phyloP scores from a whole-genome alignment of 2,113 vertebrate species.

The Tachysurus fulvidraco region DNA sequence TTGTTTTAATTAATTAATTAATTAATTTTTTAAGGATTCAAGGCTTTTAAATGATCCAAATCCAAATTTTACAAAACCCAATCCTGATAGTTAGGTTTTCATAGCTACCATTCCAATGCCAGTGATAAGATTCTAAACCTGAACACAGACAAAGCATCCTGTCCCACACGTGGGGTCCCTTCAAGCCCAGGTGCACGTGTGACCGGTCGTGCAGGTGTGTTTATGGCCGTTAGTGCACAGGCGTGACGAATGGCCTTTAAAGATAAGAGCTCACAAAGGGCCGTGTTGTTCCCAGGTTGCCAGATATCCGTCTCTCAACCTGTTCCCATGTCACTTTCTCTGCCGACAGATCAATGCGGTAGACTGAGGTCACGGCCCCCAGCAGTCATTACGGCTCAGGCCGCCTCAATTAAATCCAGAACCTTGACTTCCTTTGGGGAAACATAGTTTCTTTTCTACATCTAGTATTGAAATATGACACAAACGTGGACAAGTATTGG shows the following conservation, averaged over 20 bases:
- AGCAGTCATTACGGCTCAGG: background rate
- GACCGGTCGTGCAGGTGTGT: constrained; percentile 54
- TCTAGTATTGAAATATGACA: too few relatives aligned
- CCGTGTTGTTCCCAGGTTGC: constrained; percentile 65
- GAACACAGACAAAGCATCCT: constrained; percentile 35
- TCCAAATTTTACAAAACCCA: too few relatives aligned
- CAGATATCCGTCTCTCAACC: constrained; percentile 51
- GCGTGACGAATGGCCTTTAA: constrained; percentile 56
- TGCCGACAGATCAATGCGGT: constrained; percentile 41
- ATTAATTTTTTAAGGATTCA: too few relatives aligned
- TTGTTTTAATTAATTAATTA: too few relatives aligned
- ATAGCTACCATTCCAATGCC: background rate
- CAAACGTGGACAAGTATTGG: too few relatives aligned
- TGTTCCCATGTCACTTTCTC: constrained; percentile 47
- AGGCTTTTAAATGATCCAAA: background rate
- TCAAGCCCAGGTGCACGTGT: constrained; percentile 50
- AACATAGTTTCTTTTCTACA: background rate
- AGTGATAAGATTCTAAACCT: background rate
- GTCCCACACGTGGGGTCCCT: constrained; percentile 24
- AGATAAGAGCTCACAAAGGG: constrained; percentile 69
- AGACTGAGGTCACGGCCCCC: constrained; percentile 20
- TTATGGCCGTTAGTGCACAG: constrained; percentile 44
- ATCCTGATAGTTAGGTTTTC: background rate
- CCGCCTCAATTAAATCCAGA: background rate
- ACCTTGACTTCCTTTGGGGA: background rate